These are phyloP conservation scores for Bombus superbus DNA, from an alignment of 1,140 invertebrate genomes.

Conservation along the genomic window DNA sequence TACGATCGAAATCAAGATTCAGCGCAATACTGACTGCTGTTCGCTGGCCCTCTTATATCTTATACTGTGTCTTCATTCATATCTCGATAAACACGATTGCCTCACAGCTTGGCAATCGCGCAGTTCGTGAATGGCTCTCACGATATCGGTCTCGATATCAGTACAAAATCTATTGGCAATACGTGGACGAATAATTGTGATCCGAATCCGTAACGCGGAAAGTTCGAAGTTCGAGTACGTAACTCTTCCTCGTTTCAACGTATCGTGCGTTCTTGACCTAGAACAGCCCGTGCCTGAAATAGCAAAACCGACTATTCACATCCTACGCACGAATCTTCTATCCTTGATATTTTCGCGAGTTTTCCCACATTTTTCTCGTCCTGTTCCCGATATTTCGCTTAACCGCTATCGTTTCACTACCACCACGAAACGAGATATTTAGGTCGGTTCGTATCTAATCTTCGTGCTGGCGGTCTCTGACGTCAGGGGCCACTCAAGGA, in stretches of 20 bases:
- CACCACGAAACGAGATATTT: neutral
- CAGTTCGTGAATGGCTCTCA: neutral
- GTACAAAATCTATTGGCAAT: conserved; percentile 15
- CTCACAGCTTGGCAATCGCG: neutral
- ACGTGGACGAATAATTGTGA: neutral
- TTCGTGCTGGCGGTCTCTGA: conserved; percentile 9
- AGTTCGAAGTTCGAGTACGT: conserved; percentile 41
- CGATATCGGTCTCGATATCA: conserved; percentile 28
- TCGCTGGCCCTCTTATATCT: conserved; percentile 58
- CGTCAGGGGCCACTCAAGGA: conserved; percentile 35
- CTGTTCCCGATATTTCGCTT: neutral
- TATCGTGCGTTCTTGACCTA: conserved; percentile 21
- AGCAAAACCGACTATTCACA: neutral
- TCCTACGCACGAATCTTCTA: neutral
- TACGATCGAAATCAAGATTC: conserved; percentile 15
- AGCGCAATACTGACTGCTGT: conserved; percentile 38
- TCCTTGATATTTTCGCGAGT: neutral
- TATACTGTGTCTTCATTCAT: conserved; percentile 36
- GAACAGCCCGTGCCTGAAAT: conserved; percentile 7
- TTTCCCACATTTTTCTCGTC: neutral
- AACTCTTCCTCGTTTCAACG: neutral
- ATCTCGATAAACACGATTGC: conserved; percentile 55
- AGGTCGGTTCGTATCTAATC: conserved; percentile 54
- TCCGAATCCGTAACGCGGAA: neutral
- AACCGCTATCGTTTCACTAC: neutral